Evolutionary conservation across 1,140 invertebrate species (phyloP), one percentile per base, ranked within the genome.

Genomic region (Trypoxylus dichotomus): DNA sequence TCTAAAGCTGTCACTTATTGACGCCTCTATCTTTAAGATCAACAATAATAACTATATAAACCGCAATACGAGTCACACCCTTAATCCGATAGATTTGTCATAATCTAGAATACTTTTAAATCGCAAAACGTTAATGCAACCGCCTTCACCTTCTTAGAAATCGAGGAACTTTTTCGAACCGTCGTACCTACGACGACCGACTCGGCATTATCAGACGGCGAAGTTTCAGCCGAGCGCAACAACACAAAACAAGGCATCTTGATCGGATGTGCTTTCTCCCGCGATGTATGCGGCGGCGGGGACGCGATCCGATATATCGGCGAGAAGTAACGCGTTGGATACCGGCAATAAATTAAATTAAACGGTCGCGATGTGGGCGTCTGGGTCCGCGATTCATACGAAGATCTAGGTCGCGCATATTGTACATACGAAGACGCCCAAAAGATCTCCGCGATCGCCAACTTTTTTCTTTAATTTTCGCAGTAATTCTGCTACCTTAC

Each of bases 261-360:
- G 60, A 68, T 68, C 60, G 60, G 60, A 68, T 68, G 27, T 68
- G 60, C 60, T 68, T 68, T 68, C 60, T 68, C 60, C 60, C 10
- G 47, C 60, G 21, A 10, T 68, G 60, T 29, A 54, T 68, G 3
- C 24, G 24, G 1, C 27, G 27, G 0, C 13, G 19, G 24, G 21
- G 21, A 68, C 60, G 60, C 24, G 11, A 68, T 21, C 60, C 24
- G 27, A 68, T 29, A 29, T 29, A 68, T 68, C 15, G 60, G 60
- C 24, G 60, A 68, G 60, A 68, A 68, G 15, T 68, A 68, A 27
- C 60, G 6, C 11, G 60, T 68, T 24, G 60, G 60, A 27, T 68
- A 29, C 60, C 60, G 60, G 21, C 60, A 68, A 68, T 68, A 68
- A 68, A 68, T 68, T 27, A 27, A 68, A 68, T 68, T 68, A 68